Evolutionary conservation across 2,888 invertebrate species (phyloP), one percentile per base, ranked within the genome.

Genomic region (Chironomus riparius): DNA sequence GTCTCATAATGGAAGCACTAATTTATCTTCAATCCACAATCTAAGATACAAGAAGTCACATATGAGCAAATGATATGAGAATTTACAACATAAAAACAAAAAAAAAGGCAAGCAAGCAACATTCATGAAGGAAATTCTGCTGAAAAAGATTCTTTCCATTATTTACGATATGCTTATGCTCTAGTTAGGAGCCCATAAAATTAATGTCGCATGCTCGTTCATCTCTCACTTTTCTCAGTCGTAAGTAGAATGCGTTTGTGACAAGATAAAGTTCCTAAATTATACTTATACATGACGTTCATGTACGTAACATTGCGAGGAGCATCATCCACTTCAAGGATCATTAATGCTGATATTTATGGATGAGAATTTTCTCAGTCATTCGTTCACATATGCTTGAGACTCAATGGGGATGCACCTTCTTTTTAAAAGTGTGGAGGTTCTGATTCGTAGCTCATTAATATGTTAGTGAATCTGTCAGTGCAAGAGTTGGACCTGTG

Each of bases 321-420:
- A 28, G 22, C 21, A 48, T n/a, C 48, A 28, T n/a, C 28, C 21
- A 50, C 74, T 74, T 74, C 68, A 74, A 68, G 74, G 18, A 74
- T 74, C 74, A 74, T 74, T 74, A 74, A 68, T 38, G 18, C 24
- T 74, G 47, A 65, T 74, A 74, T 74, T 74, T 74, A 74, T 74
- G 74, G 68, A 68, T 47, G 38, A 38, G 38, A 38, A 38, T 38
- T 38, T 38, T 38, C 38, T 38, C 38, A 38, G 38, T 38, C 38
- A 38, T 38, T 38, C 38, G 38, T 38, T 38, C 38, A 38, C 38
- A 38, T 38, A 38, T 38, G 38, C 38, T 38, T 38, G 1, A 38
- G 38, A 38, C 38, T 38, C 4, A 38, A 38, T 38, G 7, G 1
- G 7, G 1, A 38, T 38, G 38, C 38, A 38, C 38, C 38, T 38